Conservation (phyloP, 2,113 vertebrate genomes). For the Crotalus tigris region DNA sequence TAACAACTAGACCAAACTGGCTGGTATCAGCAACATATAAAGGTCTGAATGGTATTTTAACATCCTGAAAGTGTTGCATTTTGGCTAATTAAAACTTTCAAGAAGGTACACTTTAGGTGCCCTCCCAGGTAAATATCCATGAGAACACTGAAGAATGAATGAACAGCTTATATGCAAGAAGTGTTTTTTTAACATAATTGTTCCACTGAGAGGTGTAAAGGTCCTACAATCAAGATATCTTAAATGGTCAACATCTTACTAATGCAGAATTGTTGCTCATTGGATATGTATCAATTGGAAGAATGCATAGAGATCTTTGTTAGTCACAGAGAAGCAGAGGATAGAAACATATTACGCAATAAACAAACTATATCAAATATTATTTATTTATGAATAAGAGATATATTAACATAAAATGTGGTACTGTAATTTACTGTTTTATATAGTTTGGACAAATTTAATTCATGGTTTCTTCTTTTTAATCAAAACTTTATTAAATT, state of each 20-base stretch:
- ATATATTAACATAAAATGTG: background rate
- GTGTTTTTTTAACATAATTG: background rate
- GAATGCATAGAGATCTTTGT: background rate
- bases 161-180: background rate
- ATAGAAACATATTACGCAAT: background rate
- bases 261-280: background rate
- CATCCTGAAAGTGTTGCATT: background rate
- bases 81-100: background rate
- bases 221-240: background rate
- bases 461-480: background rate
- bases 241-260: background rate
- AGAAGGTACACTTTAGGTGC: background rate
- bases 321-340: background rate
- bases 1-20: background rate
- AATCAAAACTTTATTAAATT: background rate
- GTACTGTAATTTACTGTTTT: background rate
- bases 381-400: background rate
- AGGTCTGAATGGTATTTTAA: background rate
- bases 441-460: background rate
- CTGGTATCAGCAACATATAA: background rate
- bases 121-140: background rate
- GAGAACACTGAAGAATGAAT: background rate
- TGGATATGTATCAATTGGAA: background rate
- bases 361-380: background rate
- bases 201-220: background rate